Percentiles rank a stretch among this genome's conserved stretches.
Evolutionary conservation across 2,888 invertebrate genomes (phyloP).

Genomic region (Acleris cristana): DNA sequence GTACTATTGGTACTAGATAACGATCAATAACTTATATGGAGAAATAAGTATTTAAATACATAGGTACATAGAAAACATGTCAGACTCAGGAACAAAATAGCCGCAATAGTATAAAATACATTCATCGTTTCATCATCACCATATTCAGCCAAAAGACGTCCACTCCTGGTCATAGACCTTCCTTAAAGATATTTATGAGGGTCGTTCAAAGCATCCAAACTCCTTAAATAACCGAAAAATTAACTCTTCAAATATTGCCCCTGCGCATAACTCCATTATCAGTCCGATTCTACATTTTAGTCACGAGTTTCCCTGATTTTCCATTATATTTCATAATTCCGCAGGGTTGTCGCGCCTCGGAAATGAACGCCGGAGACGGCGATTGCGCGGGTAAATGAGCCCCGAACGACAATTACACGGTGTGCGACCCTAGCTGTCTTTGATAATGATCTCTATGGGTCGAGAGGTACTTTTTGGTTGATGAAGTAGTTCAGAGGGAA

Average conservation of each 20-base stretch:
- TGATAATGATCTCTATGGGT: conserved; percentile 10
- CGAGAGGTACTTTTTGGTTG: conserved; percentile 9
- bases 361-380: conserved; percentile 18
- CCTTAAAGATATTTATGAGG: no score
- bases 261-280: background rate
- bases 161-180: no score
- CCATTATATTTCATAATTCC: conserved; percentile 24
- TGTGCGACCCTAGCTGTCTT: conserved; percentile 6
- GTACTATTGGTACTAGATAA: no score
- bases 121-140: no score
- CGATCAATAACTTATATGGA: no score
- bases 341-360: conserved; percentile 16
- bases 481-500: background rate
- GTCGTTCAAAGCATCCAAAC: no score
- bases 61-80: no score
- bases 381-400: conserved; percentile 15
- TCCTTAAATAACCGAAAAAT: background rate
- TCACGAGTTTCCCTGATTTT: conserved; percentile 10
- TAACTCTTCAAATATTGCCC: background rate
- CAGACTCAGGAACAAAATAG: no score
- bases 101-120: no score
- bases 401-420: conserved; percentile 11
- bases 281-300: background rate
- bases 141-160: no score
- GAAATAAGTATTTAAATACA: no score